Percentiles rank a stretch among this genome's conserved stretches.
These are phyloP conservation scores for Eupleurogrammus muticus DNA, from an alignment of 2,797 vertebrate genomes.

Conservation along the genomic window DNA sequence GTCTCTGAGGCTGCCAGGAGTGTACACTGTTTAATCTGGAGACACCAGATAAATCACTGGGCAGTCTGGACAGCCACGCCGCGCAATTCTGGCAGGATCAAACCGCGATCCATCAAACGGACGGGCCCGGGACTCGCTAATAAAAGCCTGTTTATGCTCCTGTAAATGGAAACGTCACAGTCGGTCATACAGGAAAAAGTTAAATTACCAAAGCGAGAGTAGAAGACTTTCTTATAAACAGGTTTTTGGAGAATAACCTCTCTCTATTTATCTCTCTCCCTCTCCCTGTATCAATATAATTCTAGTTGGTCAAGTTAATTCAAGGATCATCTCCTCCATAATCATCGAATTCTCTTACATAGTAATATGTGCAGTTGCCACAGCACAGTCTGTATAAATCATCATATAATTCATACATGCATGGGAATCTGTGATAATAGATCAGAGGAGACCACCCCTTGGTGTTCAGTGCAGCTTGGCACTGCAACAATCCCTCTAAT, in stretches of 20 bases:
- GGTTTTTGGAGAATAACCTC: not conserved
- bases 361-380: not conserved
- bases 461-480: slow-evolving; percentile 22
- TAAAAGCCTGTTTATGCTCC: slow-evolving; percentile 37
- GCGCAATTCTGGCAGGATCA: slow-evolving; percentile 65
- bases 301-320: not conserved
- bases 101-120: slow-evolving; percentile 56
- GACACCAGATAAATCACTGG: slow-evolving; percentile 70
- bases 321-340: not conserved
- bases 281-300: not conserved
- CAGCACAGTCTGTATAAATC: not conserved
- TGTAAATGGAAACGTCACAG: slow-evolving; percentile 12
- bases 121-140: slow-evolving; percentile 10
- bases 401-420: slow-evolving; percentile 7
- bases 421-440: slow-evolving; percentile 42
- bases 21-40: slow-evolving; percentile 69
- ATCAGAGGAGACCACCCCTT: slow-evolving; percentile 55
- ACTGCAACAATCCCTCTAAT: slow-evolving; percentile 7
- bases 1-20: slow-evolving; percentile 55
- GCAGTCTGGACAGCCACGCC: slow-evolving; percentile 53
- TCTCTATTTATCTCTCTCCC: not conserved
- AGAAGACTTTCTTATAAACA: not conserved
- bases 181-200: not conserved
- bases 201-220: slow-evolving; percentile 2
- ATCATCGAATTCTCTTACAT: not conserved